These are phyloP conservation scores for Brachionus paranguensis DNA, from an alignment of 1,140 invertebrate species.

Conservation along the genomic window DNA sequence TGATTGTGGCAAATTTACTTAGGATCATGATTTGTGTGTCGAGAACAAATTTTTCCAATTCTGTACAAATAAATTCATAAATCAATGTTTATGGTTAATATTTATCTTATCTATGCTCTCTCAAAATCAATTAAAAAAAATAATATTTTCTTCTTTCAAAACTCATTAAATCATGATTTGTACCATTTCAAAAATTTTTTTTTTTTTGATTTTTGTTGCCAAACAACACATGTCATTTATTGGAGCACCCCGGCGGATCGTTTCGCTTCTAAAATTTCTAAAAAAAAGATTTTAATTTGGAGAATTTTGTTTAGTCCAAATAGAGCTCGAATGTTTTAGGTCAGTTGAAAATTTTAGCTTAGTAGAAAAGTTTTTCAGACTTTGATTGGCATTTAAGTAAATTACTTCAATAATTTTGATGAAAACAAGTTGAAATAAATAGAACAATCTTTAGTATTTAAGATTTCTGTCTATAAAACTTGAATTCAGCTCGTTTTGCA, in stretches of 20 bases:
- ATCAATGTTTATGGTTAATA: background rate
- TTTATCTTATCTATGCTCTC: background rate
- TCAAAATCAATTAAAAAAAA: background rate
- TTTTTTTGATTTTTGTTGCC: background rate
- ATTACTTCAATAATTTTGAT: background rate
- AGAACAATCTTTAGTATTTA: background rate
- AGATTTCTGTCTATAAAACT: background rate
- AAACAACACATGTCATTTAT: slow-evolving; percentile 11
- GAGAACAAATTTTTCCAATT: background rate
- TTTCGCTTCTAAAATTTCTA: background rate
- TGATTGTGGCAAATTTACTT: background rate
- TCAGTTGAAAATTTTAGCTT: background rate
- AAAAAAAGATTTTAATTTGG: background rate
- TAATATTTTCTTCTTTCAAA: background rate
- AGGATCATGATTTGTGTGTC: background rate
- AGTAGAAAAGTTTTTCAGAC: background rate
- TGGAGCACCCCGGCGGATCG: background rate
- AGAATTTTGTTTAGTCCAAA: background rate
- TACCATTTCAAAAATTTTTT: background rate
- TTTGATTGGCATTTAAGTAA: slow-evolving; percentile 9
- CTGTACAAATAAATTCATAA: background rate
- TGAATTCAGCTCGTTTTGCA: background rate
- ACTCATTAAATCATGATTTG: background rate
- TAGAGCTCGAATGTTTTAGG: background rate
- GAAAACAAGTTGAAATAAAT: background rate